A percentile compares a stretch with the other conserved stretches of the same genome.
phyloP scores from a whole-genome alignment of 2,797 vertebrate species.

The Cynopterus sphinx region DNA sequence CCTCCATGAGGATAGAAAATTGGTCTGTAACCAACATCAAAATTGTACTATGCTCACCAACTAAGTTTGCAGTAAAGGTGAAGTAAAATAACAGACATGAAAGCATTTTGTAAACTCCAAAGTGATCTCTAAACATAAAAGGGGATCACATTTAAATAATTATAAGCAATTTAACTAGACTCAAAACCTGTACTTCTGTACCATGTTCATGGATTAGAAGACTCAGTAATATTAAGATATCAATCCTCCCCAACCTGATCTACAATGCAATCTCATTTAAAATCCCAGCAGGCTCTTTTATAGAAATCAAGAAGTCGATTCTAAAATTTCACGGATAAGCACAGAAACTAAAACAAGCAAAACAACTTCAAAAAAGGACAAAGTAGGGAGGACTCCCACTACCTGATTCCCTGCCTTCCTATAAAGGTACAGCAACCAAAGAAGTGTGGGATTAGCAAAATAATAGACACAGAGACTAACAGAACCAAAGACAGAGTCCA shows the following conservation, averaged over 20 bases:
- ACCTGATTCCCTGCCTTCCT: not conserved
- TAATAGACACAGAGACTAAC: not conserved
- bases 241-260: not conserved
- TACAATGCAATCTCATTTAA: not conserved
- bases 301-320: not conserved
- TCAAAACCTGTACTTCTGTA: not conserved
- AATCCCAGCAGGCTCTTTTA: not conserved
- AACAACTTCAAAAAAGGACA: not conserved
- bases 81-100: slow-evolving; percentile 5
- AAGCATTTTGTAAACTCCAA: slow-evolving; percentile 8
- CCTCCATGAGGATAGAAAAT: slow-evolving; percentile 3
- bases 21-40: slow-evolving; percentile 29
- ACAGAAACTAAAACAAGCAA: not conserved
- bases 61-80: not conserved
- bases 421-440: not conserved
- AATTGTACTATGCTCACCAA: not conserved
- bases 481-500: not conserved
- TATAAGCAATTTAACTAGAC: not conserved
- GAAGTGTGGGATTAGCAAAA: not conserved
- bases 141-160: not conserved
- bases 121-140: slow-evolving; percentile 1
- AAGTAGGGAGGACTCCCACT: not conserved
- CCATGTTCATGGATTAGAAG: not conserved
- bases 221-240: not conserved
- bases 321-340: not conserved